These are phyloP conservation scores for Bombus breviceps DNA, from an alignment of 1,140 invertebrate species.

Conservation along the genomic window DNA sequence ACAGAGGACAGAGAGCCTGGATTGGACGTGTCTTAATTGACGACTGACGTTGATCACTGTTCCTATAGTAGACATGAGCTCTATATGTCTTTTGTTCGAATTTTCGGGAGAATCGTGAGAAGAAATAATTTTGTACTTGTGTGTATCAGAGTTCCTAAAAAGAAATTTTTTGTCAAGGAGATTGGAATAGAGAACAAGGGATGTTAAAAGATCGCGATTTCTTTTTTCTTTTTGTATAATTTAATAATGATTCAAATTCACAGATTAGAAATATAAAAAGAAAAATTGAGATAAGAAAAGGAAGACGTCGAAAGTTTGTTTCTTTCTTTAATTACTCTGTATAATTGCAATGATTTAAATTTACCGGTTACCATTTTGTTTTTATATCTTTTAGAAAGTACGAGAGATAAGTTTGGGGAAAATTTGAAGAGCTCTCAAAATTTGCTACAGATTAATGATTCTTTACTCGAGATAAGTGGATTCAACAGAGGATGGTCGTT, in stretches of 20 bases:
- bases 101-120: background rate
- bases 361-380: too few relatives aligned
- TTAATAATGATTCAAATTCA: too few relatives aligned
- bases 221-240: too few relatives aligned
- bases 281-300: too few relatives aligned
- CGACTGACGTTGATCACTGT: constrained; percentile 17
- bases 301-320: too few relatives aligned
- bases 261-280: too few relatives aligned
- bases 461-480: constrained; percentile 6
- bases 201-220: too few relatives aligned
- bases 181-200: too few relatives aligned
- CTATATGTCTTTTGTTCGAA: background rate
- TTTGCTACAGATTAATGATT: background rate
- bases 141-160: too few relatives aligned
- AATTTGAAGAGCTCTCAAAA: background rate
- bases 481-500: background rate
- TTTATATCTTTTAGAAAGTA: background rate
- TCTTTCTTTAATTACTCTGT: too few relatives aligned
- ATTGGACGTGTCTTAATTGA: constrained; percentile 48
- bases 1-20: background rate
- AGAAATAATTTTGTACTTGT: background rate
- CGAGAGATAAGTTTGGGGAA: background rate
- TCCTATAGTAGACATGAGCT: background rate
- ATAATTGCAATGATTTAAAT: too few relatives aligned
- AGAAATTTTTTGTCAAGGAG: too few relatives aligned